Conservation (phyloP, 2,888 invertebrate genomes). For the Diloba caeruleocephala region DNA sequence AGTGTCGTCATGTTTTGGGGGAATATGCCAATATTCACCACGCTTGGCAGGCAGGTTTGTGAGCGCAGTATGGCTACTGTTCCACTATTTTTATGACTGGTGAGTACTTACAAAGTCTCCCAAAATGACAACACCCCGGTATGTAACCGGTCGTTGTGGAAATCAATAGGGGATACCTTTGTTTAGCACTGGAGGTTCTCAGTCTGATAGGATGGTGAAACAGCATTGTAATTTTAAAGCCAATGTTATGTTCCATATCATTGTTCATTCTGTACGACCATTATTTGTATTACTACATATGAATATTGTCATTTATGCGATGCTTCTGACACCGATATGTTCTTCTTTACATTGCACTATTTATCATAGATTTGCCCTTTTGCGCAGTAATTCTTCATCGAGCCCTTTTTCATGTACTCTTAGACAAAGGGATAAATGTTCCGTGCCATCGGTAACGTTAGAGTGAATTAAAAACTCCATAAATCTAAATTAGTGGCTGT, state of each 20-base stretch:
- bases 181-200: no score
- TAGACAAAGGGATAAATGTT: slow-evolving; percentile 10
- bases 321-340: slow-evolving; percentile 2
- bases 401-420: slow-evolving; percentile 2
- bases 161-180: no score
- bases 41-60: no score
- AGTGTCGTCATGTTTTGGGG: no score
- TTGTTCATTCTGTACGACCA: slow-evolving; percentile 3
- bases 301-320: slow-evolving; percentile 7
- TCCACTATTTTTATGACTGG: no score
- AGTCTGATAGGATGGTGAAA: no score
- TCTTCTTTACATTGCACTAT: slow-evolving; percentile 28
- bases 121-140: no score
- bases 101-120: no score
- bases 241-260: background rate
- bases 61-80: no score
- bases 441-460: slow-evolving; percentile 2
- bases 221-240: no score
- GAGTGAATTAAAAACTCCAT: slow-evolving; percentile 53
- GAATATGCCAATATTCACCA: no score
- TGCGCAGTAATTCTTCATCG: slow-evolving; percentile 29
- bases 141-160: no score
- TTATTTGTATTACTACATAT: slow-evolving; percentile 3
- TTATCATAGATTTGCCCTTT: slow-evolving; percentile 40
- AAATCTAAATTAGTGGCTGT: slow-evolving; percentile 70